Evolutionary conservation across 1,140 invertebrate genomes (phyloP), one percentile per base, ranked within the genome.

Genomic region (Elysia chlorotica): DNA sequence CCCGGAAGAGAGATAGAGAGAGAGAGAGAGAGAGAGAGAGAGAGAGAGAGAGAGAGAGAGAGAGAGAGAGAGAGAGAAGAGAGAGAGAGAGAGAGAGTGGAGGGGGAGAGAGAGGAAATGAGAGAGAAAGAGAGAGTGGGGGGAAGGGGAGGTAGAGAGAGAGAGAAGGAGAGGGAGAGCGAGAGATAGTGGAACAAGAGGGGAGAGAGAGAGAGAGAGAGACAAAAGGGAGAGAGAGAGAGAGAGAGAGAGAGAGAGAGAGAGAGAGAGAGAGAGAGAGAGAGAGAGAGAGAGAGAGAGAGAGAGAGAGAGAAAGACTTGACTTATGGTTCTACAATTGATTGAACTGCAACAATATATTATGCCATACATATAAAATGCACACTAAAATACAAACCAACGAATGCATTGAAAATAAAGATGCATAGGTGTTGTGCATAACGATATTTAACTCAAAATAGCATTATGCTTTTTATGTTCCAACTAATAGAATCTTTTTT

Each of bases 1-100:
- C 10, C 14, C 10, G 56, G 28, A 25, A 59, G 56, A 28, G 56
- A 17, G 56, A 28, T 10, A 59, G 56, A 28, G 56, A 28, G 25
- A 59, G 56, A 59, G 56, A 28, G 10, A 59, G 56, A 28, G 56
- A 59, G 56, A 59, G 10, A 59, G 56, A 28, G 10, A 59, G 25
- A 28, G 56, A 59, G 56, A 59, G 56, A 59, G 56, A 59, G 56
- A 59, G 56, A 59, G 56, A 59, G 56, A 59, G 56, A 59, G 56
- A 59, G 56, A 59, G 56, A 59, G 28, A 19, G 41, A 48, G 41
- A 48, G 41, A 48, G 41, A 48, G 41, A 48, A 48, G 41, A 48
- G 41, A 48, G 41, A 48, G 41, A 48, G 41, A 48, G 41, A 48
- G 41, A 48, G 41, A 48, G 10, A 48, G 41, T 48, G 10, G 41